phyloP scores from a whole-genome alignment of 1,140 invertebrate genomes.

The Tenebrio molitor region DNA sequence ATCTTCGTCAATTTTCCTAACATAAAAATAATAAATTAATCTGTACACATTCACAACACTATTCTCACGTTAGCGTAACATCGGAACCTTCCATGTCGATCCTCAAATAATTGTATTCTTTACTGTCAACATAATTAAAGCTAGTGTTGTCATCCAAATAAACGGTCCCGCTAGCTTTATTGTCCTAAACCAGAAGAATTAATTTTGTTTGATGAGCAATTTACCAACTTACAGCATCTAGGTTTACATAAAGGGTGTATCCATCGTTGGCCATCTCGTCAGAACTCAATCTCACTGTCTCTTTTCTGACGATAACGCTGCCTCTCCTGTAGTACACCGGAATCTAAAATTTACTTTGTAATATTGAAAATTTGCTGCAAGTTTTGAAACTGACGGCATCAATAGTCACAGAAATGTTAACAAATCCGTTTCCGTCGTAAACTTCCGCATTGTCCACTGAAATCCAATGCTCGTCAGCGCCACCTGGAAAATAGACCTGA shows the following conservation, averaged over 20 bases:
- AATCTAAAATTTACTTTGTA: too few relatives aligned
- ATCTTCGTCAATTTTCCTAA: conserved; percentile 20
- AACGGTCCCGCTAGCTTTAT: conserved; percentile 22
- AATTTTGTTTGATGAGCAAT: too few relatives aligned
- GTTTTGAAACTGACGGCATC: conserved; percentile 75
- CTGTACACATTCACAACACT: conserved; percentile 8
- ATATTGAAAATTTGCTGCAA: too few relatives aligned
- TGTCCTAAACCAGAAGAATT: conserved; percentile 50
- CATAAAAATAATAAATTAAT: neutral
- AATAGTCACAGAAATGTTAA: conserved; percentile 76
- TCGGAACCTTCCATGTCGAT: conserved; percentile 33
- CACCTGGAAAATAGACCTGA: conserved; percentile 89
- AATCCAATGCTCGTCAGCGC: conserved; percentile 85
- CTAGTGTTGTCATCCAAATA: conserved; percentile 53
- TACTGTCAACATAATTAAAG: conserved; percentile 48
- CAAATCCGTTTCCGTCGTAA: conserved; percentile 70
- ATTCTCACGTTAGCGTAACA: conserved; percentile 35
- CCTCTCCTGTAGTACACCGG: conserved; percentile 95
- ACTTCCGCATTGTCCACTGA: conserved; percentile 82
- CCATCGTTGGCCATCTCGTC: conserved; percentile 62
- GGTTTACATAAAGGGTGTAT: conserved; percentile 46
- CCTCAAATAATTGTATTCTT: conserved; percentile 46
- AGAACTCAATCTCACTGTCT: conserved; percentile 69
- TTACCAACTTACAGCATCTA: conserved; percentile 51
- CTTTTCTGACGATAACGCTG: conserved; percentile 90